A percentile compares a stretch with the other conserved stretches of the same genome.
phyloP scores from a whole-genome alignment of 2,797 vertebrate genomes.

The Falco columbarius region DNA sequence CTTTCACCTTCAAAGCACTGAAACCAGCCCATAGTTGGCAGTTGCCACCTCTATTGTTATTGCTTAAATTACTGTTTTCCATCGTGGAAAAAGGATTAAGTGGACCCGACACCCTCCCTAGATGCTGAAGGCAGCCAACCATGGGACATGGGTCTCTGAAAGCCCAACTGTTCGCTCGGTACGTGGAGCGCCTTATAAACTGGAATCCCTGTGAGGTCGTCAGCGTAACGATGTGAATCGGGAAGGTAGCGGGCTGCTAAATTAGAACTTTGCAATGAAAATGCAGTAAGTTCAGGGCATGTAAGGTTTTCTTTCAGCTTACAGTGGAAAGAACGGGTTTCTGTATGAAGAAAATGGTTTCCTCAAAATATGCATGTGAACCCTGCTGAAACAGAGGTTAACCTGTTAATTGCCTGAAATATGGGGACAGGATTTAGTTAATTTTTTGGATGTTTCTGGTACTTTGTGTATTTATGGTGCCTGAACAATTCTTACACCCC shows the following conservation, averaged over 20 bases:
- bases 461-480: neutral
- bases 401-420: neutral
- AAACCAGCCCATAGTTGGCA: neutral
- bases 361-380: neutral
- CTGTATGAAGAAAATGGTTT: neutral
- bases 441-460: neutral
- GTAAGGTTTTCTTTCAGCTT: neutral
- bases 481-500: neutral
- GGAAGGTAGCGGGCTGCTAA: neutral
- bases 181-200: accelerated
- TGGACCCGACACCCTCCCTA: neutral
- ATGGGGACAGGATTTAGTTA: neutral
- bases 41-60: neutral
- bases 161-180: neutral
- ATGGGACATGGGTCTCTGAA: neutral
- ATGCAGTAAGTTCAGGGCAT: neutral
- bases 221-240: too few relatives aligned
- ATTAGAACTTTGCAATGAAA: neutral
- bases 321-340: neutral
- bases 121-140: neutral
- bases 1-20: neutral
- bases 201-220: neutral
- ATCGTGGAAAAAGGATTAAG: neutral
- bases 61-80: neutral
- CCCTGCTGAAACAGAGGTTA: neutral